Percentiles rank a stretch among this genome's conserved stretches.
phyloP scores from a whole-genome alignment of 2,888 invertebrate genomes.

The Polydrusus cervinus region DNA sequence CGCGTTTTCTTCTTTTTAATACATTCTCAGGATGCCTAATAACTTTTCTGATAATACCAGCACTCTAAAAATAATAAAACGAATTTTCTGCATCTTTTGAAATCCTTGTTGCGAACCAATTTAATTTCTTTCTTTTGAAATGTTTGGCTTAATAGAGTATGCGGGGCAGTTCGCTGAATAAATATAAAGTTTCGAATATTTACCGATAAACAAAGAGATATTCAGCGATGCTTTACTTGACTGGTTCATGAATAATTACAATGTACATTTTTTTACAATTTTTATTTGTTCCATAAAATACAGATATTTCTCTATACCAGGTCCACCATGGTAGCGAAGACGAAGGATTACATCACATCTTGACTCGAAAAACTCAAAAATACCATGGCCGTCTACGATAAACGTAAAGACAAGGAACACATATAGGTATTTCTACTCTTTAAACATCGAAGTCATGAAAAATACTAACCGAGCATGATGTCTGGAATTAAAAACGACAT shows the following conservation, averaged over 20 bases:
- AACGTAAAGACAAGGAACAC: no score
- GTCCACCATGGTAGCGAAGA: no score
- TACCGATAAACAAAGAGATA: constrained; percentile 7
- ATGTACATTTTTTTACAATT: neutral
- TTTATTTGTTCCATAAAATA: no score
- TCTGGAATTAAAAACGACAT: no score
- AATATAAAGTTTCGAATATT: constrained; percentile 13
- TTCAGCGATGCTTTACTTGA: neutral
- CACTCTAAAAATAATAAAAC: constrained; percentile 12
- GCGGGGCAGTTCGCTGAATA: constrained; percentile 15
- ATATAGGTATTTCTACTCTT: no score
- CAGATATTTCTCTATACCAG: no score
- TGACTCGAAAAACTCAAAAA: no score
- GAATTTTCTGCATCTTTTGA: constrained; percentile 28
- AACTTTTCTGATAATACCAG: neutral
- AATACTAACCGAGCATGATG: no score
- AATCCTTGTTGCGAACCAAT: constrained; percentile 9
- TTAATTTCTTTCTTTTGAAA: constrained; percentile 18
- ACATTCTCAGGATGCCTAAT: neutral
- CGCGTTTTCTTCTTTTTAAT: neutral
- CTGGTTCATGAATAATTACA: neutral
- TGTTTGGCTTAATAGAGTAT: neutral
- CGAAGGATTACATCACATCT: no score
- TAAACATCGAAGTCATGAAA: no score
- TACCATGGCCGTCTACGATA: no score